Base-by-base conservation (phyloP, 2,113 vertebrate genomes). In the Oreochromis aureus region DNA sequence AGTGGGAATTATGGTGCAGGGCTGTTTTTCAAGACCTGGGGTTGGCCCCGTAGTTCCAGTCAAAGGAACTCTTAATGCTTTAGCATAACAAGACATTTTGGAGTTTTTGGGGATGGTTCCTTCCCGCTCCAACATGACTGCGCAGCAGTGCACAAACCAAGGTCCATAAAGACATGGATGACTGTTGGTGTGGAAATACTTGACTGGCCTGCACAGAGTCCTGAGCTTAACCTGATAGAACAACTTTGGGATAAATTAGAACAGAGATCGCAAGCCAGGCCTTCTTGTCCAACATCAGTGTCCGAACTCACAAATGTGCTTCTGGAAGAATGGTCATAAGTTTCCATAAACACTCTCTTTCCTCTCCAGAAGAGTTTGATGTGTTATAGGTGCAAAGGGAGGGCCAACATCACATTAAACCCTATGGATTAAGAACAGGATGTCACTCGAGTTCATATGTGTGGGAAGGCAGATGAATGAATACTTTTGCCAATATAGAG, bases 1-100 rank as follows among this genome's bases (percentile, higher is more conserved):
- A 63, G 59, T 2, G 3, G 30, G 3, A 30, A 36, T 36, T 4
- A 63, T 39, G 19, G 6, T 8, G 63, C 1, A 0, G 19, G 34
- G 61, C 18, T 39, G 36, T 39, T 39, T 39, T 39, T 39, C 3
- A 10, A 10, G 39, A 39, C 9, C 10, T 66, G 61, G 4, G 36
- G 32, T 22, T 39, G 61, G 61, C 63, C 6, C 34, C 34, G 1
- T 13, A 66, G 19, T 66, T 66, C 19, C 34, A 41, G 19, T 69
- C 34, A 69, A 13, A 22, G 11, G 0, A 69, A 69, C 63, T 69
- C 63, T 69, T 22, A 41, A 41, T 69, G 11, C 34, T 41, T 41
- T 5, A 22, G 63, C 61, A 66, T 39, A 66, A 39, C 61, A 69
- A 69, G 63, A 22, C 19, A 66, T 66, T 66, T 66, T 13, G 61